Percentiles rank a stretch among this genome's conserved stretches.
Conservation (phyloP, 1,140 invertebrate species). For the Radopholus similis region DNA sequence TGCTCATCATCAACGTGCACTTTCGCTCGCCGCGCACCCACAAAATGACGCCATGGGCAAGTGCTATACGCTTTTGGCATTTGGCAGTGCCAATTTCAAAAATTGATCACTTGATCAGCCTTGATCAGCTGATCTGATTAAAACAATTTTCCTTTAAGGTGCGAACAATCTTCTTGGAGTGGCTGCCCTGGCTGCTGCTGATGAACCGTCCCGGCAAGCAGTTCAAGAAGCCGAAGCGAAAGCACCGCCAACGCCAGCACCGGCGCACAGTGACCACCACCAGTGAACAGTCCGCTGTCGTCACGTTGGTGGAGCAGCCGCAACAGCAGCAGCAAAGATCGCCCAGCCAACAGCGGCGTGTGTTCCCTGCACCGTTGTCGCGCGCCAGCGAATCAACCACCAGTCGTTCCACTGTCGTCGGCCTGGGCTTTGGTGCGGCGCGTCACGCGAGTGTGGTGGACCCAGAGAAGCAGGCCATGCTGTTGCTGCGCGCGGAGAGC, state of each 20-base stretch:
- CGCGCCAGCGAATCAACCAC: conserved; percentile 16
- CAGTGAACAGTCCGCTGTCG: too few species aligned
- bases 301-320: too few species aligned
- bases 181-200: conserved; percentile 88
- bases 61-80: conserved; percentile 77
- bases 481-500: not conserved
- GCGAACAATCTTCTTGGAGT: conserved; percentile 83
- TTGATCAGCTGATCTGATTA: conserved; percentile 28
- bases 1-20: conserved; percentile 52
- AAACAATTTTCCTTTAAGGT: conserved; percentile 66
- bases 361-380: conserved; percentile 8
- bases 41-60: conserved; percentile 42
- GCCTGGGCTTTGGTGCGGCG: not conserved
- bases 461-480: conserved; percentile 1
- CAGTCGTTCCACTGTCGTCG: conserved; percentile 17
- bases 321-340: not conserved
- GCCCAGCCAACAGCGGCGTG: conserved; percentile 12
- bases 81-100: conserved; percentile 61
- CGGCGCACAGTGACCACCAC: not conserved
- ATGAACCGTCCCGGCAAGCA: conserved; percentile 76
- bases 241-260: not conserved
- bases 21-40: conserved; percentile 53
- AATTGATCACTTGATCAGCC: conserved; percentile 39
- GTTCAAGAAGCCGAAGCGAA: conserved; percentile 31
- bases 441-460: conserved; percentile 2